Conservation (phyloP, 2,888 invertebrate genomes). For the Chalcis sispes region DNA sequence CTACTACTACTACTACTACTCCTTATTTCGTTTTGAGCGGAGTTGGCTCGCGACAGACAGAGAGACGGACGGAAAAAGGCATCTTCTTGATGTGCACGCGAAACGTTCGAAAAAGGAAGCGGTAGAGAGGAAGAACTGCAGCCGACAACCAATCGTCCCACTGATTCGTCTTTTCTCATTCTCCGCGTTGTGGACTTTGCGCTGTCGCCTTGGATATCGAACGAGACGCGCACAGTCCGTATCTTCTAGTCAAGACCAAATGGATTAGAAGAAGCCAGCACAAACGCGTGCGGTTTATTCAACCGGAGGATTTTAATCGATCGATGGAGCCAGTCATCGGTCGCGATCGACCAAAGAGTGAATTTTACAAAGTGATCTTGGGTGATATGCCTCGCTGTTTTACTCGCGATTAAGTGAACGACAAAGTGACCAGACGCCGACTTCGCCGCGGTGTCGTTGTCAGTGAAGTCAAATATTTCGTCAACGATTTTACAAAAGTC, state of each 20-base stretch:
- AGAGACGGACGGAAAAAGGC: conserved; percentile 20
- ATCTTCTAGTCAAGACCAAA: conserved; percentile 33
- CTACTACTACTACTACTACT: too few relatives aligned
- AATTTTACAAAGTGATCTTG: neutral
- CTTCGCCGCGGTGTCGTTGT: neutral
- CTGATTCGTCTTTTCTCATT: neutral
- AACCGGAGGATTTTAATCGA: neutral
- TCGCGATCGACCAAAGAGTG: conserved; percentile 19
- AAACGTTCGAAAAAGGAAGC: conserved; percentile 16
- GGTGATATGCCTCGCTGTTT: neutral
- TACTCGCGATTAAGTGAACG: neutral
- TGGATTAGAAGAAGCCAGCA: neutral
- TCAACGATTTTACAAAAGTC: too few relatives aligned
- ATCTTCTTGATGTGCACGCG: neutral
- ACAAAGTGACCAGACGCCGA: neutral
- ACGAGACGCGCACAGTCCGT: neutral
- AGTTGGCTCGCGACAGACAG: neutral
- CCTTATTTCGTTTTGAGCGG: conserved; percentile 12
- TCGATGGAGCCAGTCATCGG: conserved; percentile 20
- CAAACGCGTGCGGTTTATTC: neutral
- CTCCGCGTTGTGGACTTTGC: neutral
- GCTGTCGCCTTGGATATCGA: neutral
- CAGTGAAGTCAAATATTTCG: neutral
- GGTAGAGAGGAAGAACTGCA: neutral
- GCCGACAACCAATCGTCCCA: neutral